These are phyloP conservation scores for Drosophila pruinosa DNA, from an alignment of 1,140 invertebrate species.

Conservation along the genomic window DNA sequence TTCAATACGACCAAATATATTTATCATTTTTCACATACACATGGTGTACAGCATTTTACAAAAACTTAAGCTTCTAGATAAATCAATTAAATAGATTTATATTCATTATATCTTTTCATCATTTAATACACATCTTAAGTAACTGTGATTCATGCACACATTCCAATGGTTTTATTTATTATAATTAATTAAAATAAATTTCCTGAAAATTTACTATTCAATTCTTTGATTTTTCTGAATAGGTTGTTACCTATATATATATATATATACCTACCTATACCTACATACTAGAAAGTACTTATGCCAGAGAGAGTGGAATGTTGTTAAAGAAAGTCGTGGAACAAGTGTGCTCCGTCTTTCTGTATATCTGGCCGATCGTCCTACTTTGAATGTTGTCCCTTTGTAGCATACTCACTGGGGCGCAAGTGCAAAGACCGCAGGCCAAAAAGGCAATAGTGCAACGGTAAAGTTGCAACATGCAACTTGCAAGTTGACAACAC, in stretches of 20 bases:
- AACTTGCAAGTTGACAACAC: slow-evolving; percentile 46
- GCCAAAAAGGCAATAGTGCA: slow-evolving; percentile 51
- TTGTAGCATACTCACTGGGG: slow-evolving; percentile 26
- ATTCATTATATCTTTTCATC: no score
- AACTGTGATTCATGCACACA: neutral
- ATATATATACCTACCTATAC: no score
- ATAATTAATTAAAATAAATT: no score
- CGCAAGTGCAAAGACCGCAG: slow-evolving; percentile 32
- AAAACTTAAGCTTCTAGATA: slow-evolving; percentile 2
- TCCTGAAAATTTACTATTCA: no score
- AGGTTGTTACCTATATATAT: no score
- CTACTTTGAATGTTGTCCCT: neutral
- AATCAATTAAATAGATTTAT: slow-evolving; percentile 33
- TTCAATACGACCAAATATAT: slow-evolving; percentile 58
- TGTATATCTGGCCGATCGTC: neutral
- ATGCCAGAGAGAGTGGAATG: neutral
- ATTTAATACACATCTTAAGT: neutral
- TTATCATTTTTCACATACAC: neutral
- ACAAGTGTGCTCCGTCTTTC: slow-evolving; percentile 2
- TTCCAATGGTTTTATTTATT: neutral
- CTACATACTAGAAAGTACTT: no score
- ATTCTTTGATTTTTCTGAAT: no score
- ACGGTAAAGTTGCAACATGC: slow-evolving; percentile 61
- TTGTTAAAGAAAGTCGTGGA: no score
- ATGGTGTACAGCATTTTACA: neutral